phyloP scores from a whole-genome alignment of 2,797 vertebrate genomes.

The Sarcoramphus papa region DNA sequence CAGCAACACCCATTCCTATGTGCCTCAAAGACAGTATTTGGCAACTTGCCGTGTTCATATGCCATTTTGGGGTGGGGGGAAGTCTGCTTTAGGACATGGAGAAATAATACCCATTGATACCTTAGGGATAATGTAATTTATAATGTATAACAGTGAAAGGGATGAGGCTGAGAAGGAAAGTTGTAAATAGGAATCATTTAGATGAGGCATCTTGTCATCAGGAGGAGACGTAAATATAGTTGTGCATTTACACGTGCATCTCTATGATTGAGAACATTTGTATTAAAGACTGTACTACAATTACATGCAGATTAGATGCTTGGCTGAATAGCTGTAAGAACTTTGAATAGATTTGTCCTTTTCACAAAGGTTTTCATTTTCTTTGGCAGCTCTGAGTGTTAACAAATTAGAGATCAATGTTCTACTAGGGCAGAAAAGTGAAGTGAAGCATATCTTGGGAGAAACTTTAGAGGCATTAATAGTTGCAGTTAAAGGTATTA shows the following conservation, averaged over 20 bases:
- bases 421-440: slow-evolving; percentile 14
- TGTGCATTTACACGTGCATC: slow-evolving; percentile 14
- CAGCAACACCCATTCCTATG: background rate
- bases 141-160: background rate
- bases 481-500: background rate
- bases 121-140: background rate
- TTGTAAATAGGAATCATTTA: background rate
- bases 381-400: slow-evolving; percentile 44
- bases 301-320: slow-evolving; percentile 66
- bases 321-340: slow-evolving; percentile 56
- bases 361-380: slow-evolving; percentile 63
- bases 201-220: slow-evolving; percentile 5
- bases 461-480: background rate
- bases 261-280: slow-evolving; percentile 10
- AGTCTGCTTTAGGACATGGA: background rate
- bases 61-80: background rate
- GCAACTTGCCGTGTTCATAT: accelerated
- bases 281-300: slow-evolving; percentile 38
- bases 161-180: background rate
- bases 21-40: background rate
- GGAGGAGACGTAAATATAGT: background rate
- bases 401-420: slow-evolving; percentile 59
- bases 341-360: slow-evolving; percentile 61
- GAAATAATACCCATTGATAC: background rate
- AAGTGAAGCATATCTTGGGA: slow-evolving; percentile 14